These are phyloP conservation scores for Notarius quadriscutis DNA, from an alignment of 2,113 vertebrate species.

Conservation along the genomic window DNA sequence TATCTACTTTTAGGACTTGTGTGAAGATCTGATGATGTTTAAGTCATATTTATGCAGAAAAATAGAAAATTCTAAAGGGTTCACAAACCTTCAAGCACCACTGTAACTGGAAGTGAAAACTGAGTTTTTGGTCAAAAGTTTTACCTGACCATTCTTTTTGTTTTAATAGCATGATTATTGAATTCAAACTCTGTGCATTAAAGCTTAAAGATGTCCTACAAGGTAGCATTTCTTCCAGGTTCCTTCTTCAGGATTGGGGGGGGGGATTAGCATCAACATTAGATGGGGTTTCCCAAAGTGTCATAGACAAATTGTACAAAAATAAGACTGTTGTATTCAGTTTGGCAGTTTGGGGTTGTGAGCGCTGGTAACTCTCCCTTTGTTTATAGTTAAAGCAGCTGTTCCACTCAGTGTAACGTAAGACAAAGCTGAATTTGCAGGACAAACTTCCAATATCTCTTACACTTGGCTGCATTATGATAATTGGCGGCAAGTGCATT, in stretches of 20 bases:
- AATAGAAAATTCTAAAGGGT: too few relatives aligned
- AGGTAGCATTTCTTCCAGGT: background rate
- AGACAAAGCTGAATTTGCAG: slow-evolving; percentile 67
- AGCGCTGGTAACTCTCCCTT: slow-evolving; percentile 54
- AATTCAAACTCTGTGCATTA: background rate
- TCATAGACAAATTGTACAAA: slow-evolving; percentile 58
- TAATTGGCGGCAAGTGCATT: slow-evolving; percentile 61
- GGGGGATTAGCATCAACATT: slow-evolving; percentile 6
- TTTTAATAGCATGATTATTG: background rate
- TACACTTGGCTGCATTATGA: slow-evolving; percentile 60
- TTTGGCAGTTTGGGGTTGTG: slow-evolving; percentile 53
- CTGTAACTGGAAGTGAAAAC: background rate
- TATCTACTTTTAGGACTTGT: too few relatives aligned
- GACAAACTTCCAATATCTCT: slow-evolving; percentile 64
- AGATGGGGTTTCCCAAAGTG: slow-evolving; percentile 59
- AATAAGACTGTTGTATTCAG: slow-evolving; percentile 62
- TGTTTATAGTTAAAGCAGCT: slow-evolving; percentile 68
- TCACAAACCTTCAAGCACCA: too few relatives aligned
- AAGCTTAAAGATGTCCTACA: background rate
- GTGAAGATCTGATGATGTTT: too few relatives aligned
- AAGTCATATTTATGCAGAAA: too few relatives aligned
- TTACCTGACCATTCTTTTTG: background rate
- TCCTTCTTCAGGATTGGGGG: background rate
- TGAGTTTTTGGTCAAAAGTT: background rate
- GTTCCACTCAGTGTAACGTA: slow-evolving; percentile 60